These are phyloP conservation scores for Antheraea assamensis DNA, from an alignment of 2,888 invertebrate species.

Conservation along the genomic window DNA sequence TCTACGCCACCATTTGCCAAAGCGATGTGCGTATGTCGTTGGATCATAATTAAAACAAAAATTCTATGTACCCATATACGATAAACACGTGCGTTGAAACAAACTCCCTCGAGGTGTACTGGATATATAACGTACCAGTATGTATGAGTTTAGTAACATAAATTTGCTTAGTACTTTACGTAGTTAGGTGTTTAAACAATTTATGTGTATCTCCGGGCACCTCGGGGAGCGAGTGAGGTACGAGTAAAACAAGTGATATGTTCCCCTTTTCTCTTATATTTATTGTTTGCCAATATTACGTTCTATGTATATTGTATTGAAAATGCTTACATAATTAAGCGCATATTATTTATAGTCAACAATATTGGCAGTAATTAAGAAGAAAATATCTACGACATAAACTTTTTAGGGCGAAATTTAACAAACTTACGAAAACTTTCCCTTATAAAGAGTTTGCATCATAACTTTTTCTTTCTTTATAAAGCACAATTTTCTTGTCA, in stretches of 20 bases:
- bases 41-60: not conserved
- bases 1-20: not conserved
- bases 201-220: constrained; percentile 1
- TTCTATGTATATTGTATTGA: not conserved
- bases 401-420: too few relatives aligned
- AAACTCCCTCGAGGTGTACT: not conserved
- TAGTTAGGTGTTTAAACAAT: constrained; percentile 8
- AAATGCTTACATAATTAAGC: not conserved
- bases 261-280: not conserved
- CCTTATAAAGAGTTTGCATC: too few relatives aligned
- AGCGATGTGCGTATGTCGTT: too few relatives aligned
- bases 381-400: not conserved
- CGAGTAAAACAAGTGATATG: not conserved
- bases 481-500: too few relatives aligned
- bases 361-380: not conserved
- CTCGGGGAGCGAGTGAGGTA: not conserved
- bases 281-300: not conserved
- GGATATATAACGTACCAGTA: not conserved
- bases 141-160: constrained; percentile 3
- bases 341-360: not conserved
- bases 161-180: not conserved
- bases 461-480: too few relatives aligned
- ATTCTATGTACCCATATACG: not conserved
- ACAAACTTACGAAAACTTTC: too few relatives aligned
- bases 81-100: not conserved